Percentiles rank a stretch among this genome's conserved stretches.
phyloP scores from a whole-genome alignment of 1,140 invertebrate genomes.

The Spodoptera frugiperda region DNA sequence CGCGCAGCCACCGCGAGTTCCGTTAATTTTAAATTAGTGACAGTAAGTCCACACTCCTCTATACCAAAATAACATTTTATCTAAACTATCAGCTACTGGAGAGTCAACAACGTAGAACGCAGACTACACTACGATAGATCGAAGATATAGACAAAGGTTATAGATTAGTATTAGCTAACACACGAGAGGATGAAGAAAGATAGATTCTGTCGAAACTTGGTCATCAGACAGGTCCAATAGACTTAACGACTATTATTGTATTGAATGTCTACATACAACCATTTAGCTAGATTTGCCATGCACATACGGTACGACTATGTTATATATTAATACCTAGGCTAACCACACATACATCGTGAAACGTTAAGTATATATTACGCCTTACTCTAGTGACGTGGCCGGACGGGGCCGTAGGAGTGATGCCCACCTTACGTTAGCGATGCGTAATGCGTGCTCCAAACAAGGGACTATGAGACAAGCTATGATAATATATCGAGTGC shows the following conservation, averaged over 20 bases:
- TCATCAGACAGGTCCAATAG: constrained; percentile 64
- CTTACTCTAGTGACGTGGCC: constrained; percentile 59
- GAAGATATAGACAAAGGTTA: constrained; percentile 57
- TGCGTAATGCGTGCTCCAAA: constrained; percentile 69
- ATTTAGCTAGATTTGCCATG: constrained; percentile 83
- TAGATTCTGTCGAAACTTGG: constrained; percentile 67
- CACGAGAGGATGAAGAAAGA: constrained; percentile 61
- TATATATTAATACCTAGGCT: constrained; percentile 69
- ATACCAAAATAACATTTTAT: constrained; percentile 79
- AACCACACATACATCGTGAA: constrained; percentile 83
- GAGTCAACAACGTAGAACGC: constrained; percentile 81
- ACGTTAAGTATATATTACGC: constrained; percentile 70
- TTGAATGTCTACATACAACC: constrained; percentile 83
- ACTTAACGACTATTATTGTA: constrained; percentile 82
- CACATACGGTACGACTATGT: constrained; percentile 65
- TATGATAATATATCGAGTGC: constrained; percentile 79
- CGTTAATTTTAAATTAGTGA: constrained; percentile 80
- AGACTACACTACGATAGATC: constrained; percentile 70
- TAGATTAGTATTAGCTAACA: constrained; percentile 45
- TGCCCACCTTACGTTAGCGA: constrained; percentile 54
- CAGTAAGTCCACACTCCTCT: constrained; percentile 72
- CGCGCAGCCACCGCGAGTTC: constrained; percentile 17
- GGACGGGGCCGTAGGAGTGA: constrained; percentile 59
- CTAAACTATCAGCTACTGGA: constrained; percentile 75
- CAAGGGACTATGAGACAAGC: constrained; percentile 71